Conservation (phyloP, 2,888 invertebrate species). For the Hydropsyche betteni region DNA sequence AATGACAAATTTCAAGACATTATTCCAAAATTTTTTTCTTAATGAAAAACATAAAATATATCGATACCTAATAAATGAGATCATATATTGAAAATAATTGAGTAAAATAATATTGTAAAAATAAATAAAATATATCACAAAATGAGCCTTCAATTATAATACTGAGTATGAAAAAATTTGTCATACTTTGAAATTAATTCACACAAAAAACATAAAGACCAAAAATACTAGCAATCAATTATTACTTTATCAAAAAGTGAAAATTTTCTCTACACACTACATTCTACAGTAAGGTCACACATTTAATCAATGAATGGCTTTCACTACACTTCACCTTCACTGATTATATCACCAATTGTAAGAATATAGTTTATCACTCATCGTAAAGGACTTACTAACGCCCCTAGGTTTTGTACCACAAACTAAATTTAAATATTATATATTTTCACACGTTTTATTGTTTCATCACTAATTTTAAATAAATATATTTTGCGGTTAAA, state of each 20-base stretch:
- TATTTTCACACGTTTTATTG: constrained; percentile 23
- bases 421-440: constrained; percentile 7
- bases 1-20: too few relatives aligned
- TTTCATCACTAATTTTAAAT: background rate
- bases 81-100: too few relatives aligned
- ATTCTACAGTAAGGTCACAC: constrained; percentile 44
- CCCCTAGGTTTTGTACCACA: constrained; percentile 36
- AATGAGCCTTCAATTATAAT: too few relatives aligned
- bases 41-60: too few relatives aligned
- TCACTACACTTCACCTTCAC: constrained; percentile 39
- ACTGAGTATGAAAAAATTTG: too few relatives aligned
- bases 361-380: constrained; percentile 45
- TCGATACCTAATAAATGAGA: too few relatives aligned
- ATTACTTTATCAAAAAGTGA: constrained; percentile 21
- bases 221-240: background rate
- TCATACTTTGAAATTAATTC: too few relatives aligned
- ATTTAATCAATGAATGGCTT: constrained; percentile 38
- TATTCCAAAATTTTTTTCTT: too few relatives aligned
- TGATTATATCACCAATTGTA: constrained; percentile 43
- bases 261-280: constrained; percentile 40
- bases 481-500: constrained; percentile 35
- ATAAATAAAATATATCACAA: too few relatives aligned
- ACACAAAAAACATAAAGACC: too few relatives aligned
- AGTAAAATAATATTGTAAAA: too few relatives aligned
- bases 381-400: constrained; percentile 34